Base-by-base conservation (phyloP, 2,113 vertebrate genomes). In the Sarotherodon lohbergeri region DNA sequence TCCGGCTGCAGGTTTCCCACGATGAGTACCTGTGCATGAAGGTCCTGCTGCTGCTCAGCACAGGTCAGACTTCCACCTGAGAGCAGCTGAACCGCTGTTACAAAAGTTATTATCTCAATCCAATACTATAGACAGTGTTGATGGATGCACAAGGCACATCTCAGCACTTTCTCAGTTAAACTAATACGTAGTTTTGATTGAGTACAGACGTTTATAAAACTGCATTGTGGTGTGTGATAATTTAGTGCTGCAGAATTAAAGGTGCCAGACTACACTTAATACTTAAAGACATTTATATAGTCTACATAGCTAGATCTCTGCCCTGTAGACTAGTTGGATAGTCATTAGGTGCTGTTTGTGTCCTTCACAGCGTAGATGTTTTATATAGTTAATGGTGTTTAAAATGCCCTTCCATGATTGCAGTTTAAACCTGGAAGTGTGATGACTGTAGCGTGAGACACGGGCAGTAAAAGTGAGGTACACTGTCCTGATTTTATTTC, bases 11-110 rank as follows among this genome's bases (percentile, higher is more conserved):
- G 91, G 98, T 99, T 89, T 99, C 98, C 46, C 98, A 98, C 2
- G 99, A 99, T 80, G 99, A 99, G 93, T 99, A 98, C 91, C 97
- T 99, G 92, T 99, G 99, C 95, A 99, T 99, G 99, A 99, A 99
- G 95, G 98, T 99, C 0, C 96, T 99, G 93, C 95, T 99, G 84
- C 98, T 99, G 86, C 98, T 99, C 94, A 99, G 98, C 92, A 98
- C 98, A 97, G 95, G 99, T 99, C 95, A 89, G 97, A 82, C 56
- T 41, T 54, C 10, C 32, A 11, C 52, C 9, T 56, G 9, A 9
- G 3, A 22, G 46, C 43, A 52, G 34, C 43, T 34, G 6, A 78
- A 46, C 52, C 4, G 6, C 32, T 16, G 4, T 86, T 80, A 34
- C 27, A 39, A 22, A 87, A 55, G 9, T 43, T 24, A 63, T 90